Percentiles rank a stretch among this genome's conserved stretches.
These are phyloP conservation scores for Aricia agestis DNA, from an alignment of 1,140 invertebrate genomes.

Conservation along the genomic window DNA sequence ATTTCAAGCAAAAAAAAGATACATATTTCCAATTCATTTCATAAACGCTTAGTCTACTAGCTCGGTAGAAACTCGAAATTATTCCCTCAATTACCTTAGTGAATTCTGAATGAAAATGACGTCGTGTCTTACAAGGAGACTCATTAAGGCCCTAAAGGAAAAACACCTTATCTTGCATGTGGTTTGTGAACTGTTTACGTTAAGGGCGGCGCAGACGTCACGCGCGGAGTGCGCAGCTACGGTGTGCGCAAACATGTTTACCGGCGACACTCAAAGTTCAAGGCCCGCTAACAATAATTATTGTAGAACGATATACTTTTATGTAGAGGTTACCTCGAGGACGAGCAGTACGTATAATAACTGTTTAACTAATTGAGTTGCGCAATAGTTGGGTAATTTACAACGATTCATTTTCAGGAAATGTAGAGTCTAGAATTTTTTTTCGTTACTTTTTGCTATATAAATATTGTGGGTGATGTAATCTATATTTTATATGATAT, in stretches of 20 bases:
- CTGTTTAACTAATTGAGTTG: not conserved
- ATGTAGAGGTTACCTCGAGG: slow-evolving; percentile 53
- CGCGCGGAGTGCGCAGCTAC: slow-evolving; percentile 61
- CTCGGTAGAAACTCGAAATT: too few relatives aligned
- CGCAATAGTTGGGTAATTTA: not conserved
- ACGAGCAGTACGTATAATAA: slow-evolving; percentile 26
- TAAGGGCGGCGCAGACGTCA: slow-evolving; percentile 48
- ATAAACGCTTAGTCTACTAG: too few relatives aligned
- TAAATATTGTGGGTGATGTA: not conserved
- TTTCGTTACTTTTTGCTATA: not conserved
- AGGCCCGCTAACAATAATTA: slow-evolving; percentile 53
- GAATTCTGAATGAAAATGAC: not conserved
- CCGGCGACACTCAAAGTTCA: slow-evolving; percentile 66
- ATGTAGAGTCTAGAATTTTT: not conserved
- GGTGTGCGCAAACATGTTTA: slow-evolving; percentile 66
- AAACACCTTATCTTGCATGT: slow-evolving; percentile 11
- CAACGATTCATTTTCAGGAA: not conserved
- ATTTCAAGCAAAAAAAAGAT: too few relatives aligned
- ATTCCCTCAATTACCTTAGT: too few relatives aligned
- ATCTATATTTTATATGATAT: not conserved
- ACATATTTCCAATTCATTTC: too few relatives aligned
- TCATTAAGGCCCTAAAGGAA: not conserved
- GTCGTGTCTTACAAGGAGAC: not conserved
- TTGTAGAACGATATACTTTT: slow-evolving; percentile 54
- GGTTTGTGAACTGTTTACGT: not conserved